Evolutionary conservation across 2,888 invertebrate species (phyloP).

Genomic region (Oxytorus armatus): DNA sequence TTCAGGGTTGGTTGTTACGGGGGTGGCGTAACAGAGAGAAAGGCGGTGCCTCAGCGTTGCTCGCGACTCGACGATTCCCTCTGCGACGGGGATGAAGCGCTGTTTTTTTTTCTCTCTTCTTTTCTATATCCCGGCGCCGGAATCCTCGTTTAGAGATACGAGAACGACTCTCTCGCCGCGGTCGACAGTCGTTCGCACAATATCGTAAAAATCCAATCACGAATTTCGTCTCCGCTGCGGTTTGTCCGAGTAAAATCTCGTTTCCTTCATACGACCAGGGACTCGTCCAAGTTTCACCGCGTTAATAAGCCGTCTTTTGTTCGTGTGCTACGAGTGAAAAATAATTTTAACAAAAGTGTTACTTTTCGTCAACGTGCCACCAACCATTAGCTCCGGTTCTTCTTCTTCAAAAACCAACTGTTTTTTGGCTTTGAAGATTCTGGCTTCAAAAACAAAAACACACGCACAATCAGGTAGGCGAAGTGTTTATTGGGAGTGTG

Average conservation of each 20-base stretch:
- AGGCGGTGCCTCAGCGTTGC: constrained; percentile 77
- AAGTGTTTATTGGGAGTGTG: not conserved
- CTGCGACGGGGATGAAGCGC: constrained; percentile 62
- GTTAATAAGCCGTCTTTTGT: not conserved
- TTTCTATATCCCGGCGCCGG: constrained; percentile 39
- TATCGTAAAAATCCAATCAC: constrained; percentile 63
- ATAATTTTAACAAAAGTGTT: constrained; percentile 28
- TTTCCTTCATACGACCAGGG: not conserved
- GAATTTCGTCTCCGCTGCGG: not conserved
- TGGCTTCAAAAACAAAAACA: constrained; percentile 22
- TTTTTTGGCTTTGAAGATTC: constrained; percentile 29
- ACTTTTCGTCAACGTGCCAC: constrained; percentile 2
- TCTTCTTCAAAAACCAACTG: too few species aligned
- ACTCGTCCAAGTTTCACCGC: constrained; percentile 1
- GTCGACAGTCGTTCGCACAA: constrained; percentile 68
- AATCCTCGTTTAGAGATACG: constrained; percentile 59
- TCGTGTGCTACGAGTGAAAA: constrained; percentile 21
- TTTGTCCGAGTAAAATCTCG: not conserved
- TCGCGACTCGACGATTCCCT: constrained; percentile 62
- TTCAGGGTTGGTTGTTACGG: constrained; percentile 70
- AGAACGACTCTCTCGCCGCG: constrained; percentile 64
- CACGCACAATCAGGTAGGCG: constrained; percentile 21
- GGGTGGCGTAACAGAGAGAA: constrained; percentile 77
- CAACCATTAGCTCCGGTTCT: not conserved
- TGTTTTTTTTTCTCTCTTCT: constrained; percentile 34